Evolutionary conservation across 2,113 vertebrate species (phyloP), one percentile per base, ranked within the genome.

Genomic region (Smithornis capensis): DNA sequence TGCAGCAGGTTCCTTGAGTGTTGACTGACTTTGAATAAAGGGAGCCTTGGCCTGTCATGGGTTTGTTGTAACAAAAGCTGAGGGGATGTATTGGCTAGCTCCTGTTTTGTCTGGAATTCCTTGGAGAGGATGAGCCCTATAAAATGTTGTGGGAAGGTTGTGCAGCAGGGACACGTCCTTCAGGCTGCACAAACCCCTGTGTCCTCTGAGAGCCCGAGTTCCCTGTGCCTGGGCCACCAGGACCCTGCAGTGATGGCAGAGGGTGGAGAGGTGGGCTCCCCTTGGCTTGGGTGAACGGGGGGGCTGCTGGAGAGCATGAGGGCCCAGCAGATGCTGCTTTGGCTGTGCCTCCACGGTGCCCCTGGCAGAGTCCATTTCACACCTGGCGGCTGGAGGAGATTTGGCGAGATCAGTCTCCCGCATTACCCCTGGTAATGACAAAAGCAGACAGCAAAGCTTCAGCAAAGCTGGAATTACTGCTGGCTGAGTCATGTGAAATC

Each of bases 371-470:
- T 82, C 95, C 76, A 11, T 94, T 92, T 94, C 96, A 96, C 95
- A 96, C 95, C 97, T 97, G 97, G 95, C 57, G 3, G 90, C 94
- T 86, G 91, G 77, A 11, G 47, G 90, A 96, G 94, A 92, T 97
- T 97, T 97, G 95, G 73, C 62, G 8, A 67, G 97, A 95, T 97
- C 94, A 94, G 92, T 38, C 92, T 81, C 94, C 94, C 15, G 87
- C 94, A 87, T 96, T 97, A 96, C 96, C 92, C 95, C 87, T 37
- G 87, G 94, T 98, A 98, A 98, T 98, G 98, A 98, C 97, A 97
- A 97, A 97, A 97, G 97, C 98, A 98, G 98, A 98, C 98, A 96
- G 97, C 97, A 97, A 97, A 97, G 96, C 96, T 87, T 60, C 89
- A 75, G 92, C 96, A 94, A 94, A 97, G 97, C 96, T 90, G 97